Evolutionary conservation across 2,888 invertebrate genomes (phyloP).

Genomic region (Proisotoma minuta): DNA sequence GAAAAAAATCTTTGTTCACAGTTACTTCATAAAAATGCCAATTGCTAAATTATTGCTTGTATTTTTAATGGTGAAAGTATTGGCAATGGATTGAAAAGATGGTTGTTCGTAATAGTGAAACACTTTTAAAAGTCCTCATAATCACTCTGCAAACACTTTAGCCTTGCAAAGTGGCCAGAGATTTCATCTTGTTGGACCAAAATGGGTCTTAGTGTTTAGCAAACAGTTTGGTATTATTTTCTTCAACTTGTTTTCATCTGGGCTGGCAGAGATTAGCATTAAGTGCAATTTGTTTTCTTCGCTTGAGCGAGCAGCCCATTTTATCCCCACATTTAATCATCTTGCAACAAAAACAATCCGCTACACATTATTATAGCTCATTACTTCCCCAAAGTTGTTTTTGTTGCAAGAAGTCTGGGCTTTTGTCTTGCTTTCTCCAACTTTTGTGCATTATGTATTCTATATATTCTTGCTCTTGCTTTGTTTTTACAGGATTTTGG

Average conservation of each 20-base stretch:
- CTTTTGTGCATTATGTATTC: no score
- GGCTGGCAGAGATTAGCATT: conserved; percentile 23
- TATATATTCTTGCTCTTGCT: no score
- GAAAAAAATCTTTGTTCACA: no score
- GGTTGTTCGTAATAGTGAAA: background rate
- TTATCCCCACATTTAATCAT: conserved; percentile 46
- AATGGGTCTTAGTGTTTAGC: background rate
- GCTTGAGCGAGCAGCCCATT: conserved; percentile 42
- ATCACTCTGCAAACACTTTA: conserved; percentile 1
- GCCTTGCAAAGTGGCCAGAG: background rate
- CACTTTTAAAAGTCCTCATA: background rate
- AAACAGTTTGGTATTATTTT: background rate
- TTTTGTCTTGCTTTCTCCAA: no score
- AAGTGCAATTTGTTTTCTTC: conserved; percentile 31
- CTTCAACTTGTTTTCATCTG: background rate
- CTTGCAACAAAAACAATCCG: conserved; percentile 46
- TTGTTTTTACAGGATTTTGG: no score
- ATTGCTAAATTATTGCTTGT: no score
- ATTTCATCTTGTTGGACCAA: background rate
- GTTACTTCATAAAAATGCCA: no score
- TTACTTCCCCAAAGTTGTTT: conserved; percentile 44
- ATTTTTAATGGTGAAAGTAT: no score
- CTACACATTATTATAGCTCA: conserved; percentile 46
- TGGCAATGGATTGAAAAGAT: background rate
- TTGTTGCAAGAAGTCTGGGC: no score